Evolutionary conservation across 1,140 invertebrate species (phyloP), one percentile per base, ranked within the genome.

Genomic region (Acromyrmex charruanus): DNA sequence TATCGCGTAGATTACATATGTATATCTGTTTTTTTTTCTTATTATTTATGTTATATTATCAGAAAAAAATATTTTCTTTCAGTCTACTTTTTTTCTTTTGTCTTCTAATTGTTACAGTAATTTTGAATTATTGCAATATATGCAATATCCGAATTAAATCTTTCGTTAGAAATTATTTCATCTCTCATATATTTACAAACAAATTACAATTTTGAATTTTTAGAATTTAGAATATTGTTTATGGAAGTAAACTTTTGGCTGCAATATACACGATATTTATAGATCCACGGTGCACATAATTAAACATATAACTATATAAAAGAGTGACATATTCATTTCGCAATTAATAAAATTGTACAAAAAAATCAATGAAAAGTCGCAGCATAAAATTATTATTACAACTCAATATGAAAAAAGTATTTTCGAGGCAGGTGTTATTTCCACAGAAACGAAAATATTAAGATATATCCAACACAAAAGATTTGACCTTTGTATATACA

Each of bases 71-170:
- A 25, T 39, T 66, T 35, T 66, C 31, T 66, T 66, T 1, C 14
- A 65, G 7, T 68, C 35, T 68, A n/a, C 0, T 65, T 18, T 18
- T 5, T 65, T 65, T 7, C 18, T 35, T 35, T 65, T 18, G 0
- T 55, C 16, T 55, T 35, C 10, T 74, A 75, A 39, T 39, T 75
- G 14, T 25, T 2, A 28, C 1, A 77, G 12, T n/a, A 12, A 35
- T 31, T 74, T 12, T 7, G 3, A 5, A 21, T 68, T 68, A 6
- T 68, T 44, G 2, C 25, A 25, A 25, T 25, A 25, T 25, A 25
- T 31, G n/a, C 3, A 65, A 16, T 53, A 14, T 65, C 4, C n/a
- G 25, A 65, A 77, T 77, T 77, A 77, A 3, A 63, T 49, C 49
- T 49, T 28, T 44, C 0, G 4, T 0, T 0, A 49, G 5, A 44